These are phyloP conservation scores for Pempheris klunzingeri DNA, from an alignment of 2,797 vertebrate genomes.

Conservation along the genomic window DNA sequence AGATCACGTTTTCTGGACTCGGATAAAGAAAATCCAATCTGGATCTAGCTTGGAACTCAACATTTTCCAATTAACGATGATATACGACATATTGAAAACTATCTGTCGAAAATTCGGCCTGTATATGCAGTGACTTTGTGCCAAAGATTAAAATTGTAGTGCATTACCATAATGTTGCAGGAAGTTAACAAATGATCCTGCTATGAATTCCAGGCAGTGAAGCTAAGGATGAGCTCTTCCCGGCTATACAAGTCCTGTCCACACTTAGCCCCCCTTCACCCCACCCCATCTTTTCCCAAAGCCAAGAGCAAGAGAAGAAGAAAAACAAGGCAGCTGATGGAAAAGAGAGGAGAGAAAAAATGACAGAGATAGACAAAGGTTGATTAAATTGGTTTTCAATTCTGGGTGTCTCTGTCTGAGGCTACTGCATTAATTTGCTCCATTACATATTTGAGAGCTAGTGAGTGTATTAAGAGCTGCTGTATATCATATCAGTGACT, in stretches of 20 bases:
- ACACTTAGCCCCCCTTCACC: conserved; percentile 25
- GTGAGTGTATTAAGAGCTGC: conserved; percentile 84
- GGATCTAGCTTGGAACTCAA: conserved; percentile 56
- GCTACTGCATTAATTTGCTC: conserved; percentile 82
- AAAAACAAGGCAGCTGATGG: conserved; percentile 48
- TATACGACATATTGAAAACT: conserved; percentile 58
- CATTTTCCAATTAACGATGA: conserved; percentile 70
- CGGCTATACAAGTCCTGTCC: conserved; percentile 56
- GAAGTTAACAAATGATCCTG: conserved; percentile 72
- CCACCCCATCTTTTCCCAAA: conserved; percentile 7
- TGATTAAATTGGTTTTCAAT: conserved; percentile 86
- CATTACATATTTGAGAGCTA: conserved; percentile 82
- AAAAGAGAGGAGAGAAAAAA: conserved; percentile 69
- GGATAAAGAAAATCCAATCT: conserved; percentile 72
- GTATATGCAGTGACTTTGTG: conserved; percentile 56
- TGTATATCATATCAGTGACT: conserved; percentile 82
- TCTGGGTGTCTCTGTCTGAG: conserved; percentile 78
- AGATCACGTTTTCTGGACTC: conserved; percentile 56
- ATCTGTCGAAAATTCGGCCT: conserved; percentile 34
- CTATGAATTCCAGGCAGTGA: conserved; percentile 71
- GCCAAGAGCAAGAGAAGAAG: conserved; percentile 49
- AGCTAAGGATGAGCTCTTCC: conserved; percentile 67
- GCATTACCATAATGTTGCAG: conserved; percentile 66
- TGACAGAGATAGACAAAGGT: conserved; percentile 80
- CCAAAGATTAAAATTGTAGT: conserved; percentile 59